Conservation (phyloP, 2,797 vertebrate species). For the Channa striata region DNA sequence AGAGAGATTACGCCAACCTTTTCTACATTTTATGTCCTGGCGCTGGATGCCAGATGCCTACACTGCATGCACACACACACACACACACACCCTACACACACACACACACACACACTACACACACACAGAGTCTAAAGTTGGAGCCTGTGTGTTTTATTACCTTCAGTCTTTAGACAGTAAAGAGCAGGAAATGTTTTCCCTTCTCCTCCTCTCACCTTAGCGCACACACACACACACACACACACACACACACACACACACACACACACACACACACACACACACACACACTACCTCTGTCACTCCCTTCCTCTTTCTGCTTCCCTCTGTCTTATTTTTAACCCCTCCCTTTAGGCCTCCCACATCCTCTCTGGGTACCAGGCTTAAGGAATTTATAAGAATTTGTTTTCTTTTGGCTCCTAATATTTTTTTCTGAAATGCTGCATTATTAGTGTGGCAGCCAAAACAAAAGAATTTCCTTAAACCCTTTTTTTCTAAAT, state of each 20-base stretch:
- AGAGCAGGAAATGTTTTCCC: constrained; percentile 81
- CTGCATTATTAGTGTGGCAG: constrained; percentile 53
- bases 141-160: constrained; percentile 75
- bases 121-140: constrained; percentile 50
- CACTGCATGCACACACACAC: constrained; percentile 5
- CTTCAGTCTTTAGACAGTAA: constrained; percentile 78
- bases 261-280: constrained; percentile 10
- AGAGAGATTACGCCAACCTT: constrained; percentile 53
- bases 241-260: constrained; percentile 8
- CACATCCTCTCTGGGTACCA: constrained; percentile 57
- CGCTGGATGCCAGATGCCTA: constrained; percentile 76
- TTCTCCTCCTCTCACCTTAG: constrained; percentile 65
- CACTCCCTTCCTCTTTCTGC: constrained; percentile 39
- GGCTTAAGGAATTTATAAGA: constrained; percentile 57
- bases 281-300: constrained; percentile 17
- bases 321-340: constrained; percentile 21
- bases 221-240: not conserved
- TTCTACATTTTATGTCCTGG: constrained; percentile 62
- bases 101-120: constrained; percentile 11
- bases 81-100: too few relatives aligned
- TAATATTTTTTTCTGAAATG: constrained; percentile 48
- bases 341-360: constrained; percentile 37
- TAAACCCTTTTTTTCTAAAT: not conserved
- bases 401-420: constrained; percentile 60
- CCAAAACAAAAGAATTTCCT: constrained; percentile 25